Percentiles rank a stretch among this genome's conserved stretches.
These are phyloP conservation scores for Eidolon dupreanum DNA, from an alignment of 2,797 vertebrate species.

Conservation along the genomic window DNA sequence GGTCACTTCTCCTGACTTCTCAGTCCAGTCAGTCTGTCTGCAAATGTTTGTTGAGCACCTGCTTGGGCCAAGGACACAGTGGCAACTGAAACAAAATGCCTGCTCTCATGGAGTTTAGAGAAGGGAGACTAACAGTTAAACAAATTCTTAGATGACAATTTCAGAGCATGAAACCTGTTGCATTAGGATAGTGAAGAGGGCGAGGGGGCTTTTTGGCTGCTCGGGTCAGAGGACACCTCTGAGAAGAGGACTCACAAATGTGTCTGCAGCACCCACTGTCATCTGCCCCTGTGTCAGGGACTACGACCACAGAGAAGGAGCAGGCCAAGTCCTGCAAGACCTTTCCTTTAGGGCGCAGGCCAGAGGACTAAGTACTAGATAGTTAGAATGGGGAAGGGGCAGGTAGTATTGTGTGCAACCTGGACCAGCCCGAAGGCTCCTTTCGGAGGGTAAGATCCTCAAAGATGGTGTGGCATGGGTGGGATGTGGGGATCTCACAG, in stretches of 20 bases:
- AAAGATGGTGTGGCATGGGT: background rate
- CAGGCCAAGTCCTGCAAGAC: background rate
- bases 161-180: background rate
- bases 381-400: background rate
- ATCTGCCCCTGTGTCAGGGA: background rate
- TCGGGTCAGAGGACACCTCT: background rate
- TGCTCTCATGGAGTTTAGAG: background rate
- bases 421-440: background rate
- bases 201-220: background rate
- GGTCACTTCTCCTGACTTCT: background rate
- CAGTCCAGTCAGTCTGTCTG: background rate
- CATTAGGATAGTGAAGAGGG: background rate
- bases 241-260: background rate
- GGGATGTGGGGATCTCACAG: no score
- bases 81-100: background rate
- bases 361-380: background rate
- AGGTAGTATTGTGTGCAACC: background rate
- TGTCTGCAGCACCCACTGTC: background rate
- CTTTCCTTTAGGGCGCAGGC: background rate
- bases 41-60: background rate
- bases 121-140: background rate
- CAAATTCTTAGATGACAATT: background rate
- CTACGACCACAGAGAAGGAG: background rate
- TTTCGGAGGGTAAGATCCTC: background rate
- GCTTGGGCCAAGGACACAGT: background rate